Conservation (phyloP, 1,140 invertebrate species). For the Nymphalis io region DNA sequence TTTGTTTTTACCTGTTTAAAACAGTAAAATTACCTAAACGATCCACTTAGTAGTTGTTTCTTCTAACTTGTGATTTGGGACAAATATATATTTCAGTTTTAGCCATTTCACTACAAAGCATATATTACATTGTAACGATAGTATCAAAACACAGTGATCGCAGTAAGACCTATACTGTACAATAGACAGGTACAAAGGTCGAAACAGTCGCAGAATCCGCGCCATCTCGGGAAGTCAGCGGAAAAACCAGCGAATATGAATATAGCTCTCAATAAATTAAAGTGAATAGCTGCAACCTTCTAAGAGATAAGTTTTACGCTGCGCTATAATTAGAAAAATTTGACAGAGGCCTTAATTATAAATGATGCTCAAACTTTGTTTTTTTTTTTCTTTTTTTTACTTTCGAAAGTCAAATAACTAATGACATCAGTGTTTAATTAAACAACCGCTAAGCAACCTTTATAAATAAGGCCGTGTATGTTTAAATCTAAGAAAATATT, state of each 20-base stretch:
- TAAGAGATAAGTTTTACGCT: constrained; percentile 35
- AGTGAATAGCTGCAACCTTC: constrained; percentile 47
- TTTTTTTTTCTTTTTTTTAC: too few relatives aligned
- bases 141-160: constrained; percentile 52
- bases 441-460: too few relatives aligned
- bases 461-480: too few relatives aligned
- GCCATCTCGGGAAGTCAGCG: constrained; percentile 51
- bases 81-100: neutral
- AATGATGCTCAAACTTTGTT: too few relatives aligned
- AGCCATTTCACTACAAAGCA: neutral
- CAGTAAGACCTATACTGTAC: constrained; percentile 41
- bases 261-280: constrained; percentile 56
- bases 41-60: too few relatives aligned
- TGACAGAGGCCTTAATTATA: neutral
- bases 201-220: constrained; percentile 55
- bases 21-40: too few relatives aligned
- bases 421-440: too few relatives aligned
- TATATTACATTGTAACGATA: constrained; percentile 26
- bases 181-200: constrained; percentile 68
- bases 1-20: too few relatives aligned
- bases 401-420: too few relatives aligned
- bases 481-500: too few relatives aligned
- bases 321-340: constrained; percentile 20
- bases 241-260: constrained; percentile 56
- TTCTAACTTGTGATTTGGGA: neutral